Base-by-base conservation (phyloP, 2,113 vertebrate species). In the Setophaga kirtlandii region DNA sequence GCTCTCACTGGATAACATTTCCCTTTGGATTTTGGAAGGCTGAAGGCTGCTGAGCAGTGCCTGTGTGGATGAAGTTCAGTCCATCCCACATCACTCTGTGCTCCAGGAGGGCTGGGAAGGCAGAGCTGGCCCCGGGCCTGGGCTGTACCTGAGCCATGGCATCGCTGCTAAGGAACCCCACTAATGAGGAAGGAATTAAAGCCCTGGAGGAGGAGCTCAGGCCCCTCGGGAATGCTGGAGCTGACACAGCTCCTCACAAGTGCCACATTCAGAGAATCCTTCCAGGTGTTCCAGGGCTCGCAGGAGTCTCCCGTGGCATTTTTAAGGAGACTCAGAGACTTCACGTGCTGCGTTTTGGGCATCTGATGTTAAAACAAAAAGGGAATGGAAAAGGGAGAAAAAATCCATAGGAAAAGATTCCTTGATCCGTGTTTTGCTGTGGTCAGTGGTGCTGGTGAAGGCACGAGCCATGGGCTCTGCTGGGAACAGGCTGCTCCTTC, bases 301-400 rank as follows among this genome's bases (percentile, higher is more conserved):
- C 28, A 9, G 80, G 60, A 41, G 64, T 4, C 80, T 77, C 68
- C 28, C 0, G 0, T 9, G 4, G 3, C 4, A 2, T 46, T 50
- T 42, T 5, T 20, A 11, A 53, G 25, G 56, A 53, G 28, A 6
- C 11, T 6, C 1, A 13, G 50, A 70, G 37, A 30, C 39, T 73
- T n/a, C 47, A 1, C 0, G 0, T 21, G 71, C 63, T 92, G 37
- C 0, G 0, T 5, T 53, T 30, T 9, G 47, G 39, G 81, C 68
- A 37, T 28, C 37, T 10, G 71, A 46, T 7, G 42, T 49, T 49
- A 25, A 49, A 82, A 37, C 15, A 44, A 14, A 27, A 68, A 55
- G 15, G 11, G 19, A 80, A 47, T 4, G 41, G n/a, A 25, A 65
- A 62, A 22, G 25, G 24, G 22, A 7, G 15, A 39, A 7, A 23